Evolutionary conservation across 2,113 vertebrate species (phyloP), one percentile per base, ranked within the genome.

Genomic region (Eclectus roratus): DNA sequence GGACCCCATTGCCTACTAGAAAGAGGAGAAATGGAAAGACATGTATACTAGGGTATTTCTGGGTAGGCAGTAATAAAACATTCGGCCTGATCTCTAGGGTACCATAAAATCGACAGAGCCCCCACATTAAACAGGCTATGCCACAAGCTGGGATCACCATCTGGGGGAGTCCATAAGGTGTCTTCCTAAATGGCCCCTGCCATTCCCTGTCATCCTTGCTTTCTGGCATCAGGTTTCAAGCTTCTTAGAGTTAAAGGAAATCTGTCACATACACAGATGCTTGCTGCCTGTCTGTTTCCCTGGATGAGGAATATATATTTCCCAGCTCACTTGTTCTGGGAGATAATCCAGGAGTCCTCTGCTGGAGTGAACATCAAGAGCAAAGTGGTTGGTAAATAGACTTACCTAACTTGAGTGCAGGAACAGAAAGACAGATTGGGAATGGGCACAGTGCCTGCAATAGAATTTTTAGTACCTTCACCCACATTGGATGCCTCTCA

Each of bases 101-200:
- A 68, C 16, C 47, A 9, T 93, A 27, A 49, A 55, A 53, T 41
- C 1, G 1, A 35, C 35, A 74, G 81, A 84, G 35, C 55, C 13
- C 5, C 46, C 11, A 16, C 10, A 4, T 44, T 64, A 15, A 11
- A 14, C 25, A n/a, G 60, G 21, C 25, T 69, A 5, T 41, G 55
- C 17, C 39, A 27, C 33, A 46, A 17, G 19, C 44, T 77, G 28
- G 64, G 24, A 16, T 68, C n/a, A 7, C 50, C 3, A 9, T 14
- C 17, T n/a, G 44, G 18, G 23, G 14, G 33, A 2, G 14, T 24
- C 5, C 3, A 4, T 10, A 1, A 52, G 29, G 28, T 18, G 15
- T 27, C 50, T 49, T 43, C 60, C 73, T n/a, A 41, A 55, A 17
- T 28, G 15, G 47, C 12, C 20, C 23, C 50, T 14, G 7, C 20